Percentiles rank a stretch among this genome's conserved stretches.
Evolutionary conservation across 2,888 invertebrate genomes (phyloP).

Genomic region (Nymphalis polychloros): DNA sequence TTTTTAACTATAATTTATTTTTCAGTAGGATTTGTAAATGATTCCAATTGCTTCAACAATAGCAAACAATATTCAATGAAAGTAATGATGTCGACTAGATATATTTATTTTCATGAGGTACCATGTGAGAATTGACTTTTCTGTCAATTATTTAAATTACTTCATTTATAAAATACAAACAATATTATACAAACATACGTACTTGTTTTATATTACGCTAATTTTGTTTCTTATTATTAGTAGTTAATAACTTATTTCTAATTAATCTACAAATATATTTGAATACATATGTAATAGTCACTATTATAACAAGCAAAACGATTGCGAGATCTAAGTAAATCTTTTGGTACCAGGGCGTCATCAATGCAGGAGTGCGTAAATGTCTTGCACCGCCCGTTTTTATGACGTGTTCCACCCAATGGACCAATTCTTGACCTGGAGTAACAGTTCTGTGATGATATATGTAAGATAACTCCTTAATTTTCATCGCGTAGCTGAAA

Average conservation of each 20-base stretch:
- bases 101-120: too few species aligned
- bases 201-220: too few species aligned
- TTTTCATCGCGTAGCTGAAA: slow-evolving; percentile 45
- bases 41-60: too few species aligned
- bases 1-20: too few species aligned
- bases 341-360: slow-evolving; percentile 56
- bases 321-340: slow-evolving; percentile 52
- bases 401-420: slow-evolving; percentile 48
- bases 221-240: slow-evolving; percentile 15
- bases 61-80: too few species aligned
- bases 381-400: slow-evolving; percentile 55
- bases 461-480: slow-evolving; percentile 40
- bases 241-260: slow-evolving; percentile 4
- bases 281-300: slow-evolving; percentile 2
- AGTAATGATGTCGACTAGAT: too few species aligned
- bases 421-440: slow-evolving; percentile 60
- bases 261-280: not conserved
- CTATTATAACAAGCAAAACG: slow-evolving; percentile 8
- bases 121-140: too few species aligned
- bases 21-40: too few species aligned
- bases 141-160: too few species aligned
- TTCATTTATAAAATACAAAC: too few species aligned
- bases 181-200: too few species aligned
- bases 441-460: slow-evolving; percentile 45
- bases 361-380: slow-evolving; percentile 53